These are phyloP conservation scores for Campaea margaritaria DNA, from an alignment of 2,888 invertebrate species.

Conservation along the genomic window DNA sequence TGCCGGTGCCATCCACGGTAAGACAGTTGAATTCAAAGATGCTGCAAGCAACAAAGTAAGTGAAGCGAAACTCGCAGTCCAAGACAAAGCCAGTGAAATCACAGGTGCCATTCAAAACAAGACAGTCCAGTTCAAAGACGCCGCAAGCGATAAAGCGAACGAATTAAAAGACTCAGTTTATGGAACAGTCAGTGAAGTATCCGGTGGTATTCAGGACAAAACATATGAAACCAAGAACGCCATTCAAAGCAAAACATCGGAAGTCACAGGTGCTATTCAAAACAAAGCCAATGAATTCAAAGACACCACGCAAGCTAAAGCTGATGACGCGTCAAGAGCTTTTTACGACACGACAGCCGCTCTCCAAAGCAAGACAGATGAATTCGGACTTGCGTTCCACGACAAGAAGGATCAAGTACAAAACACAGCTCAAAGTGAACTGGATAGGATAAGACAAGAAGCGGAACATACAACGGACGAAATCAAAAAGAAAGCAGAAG, in stretches of 20 bases:
- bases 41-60: constrained; percentile 38
- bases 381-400: constrained; percentile 53
- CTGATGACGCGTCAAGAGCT: constrained; percentile 47
- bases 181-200: constrained; percentile 42
- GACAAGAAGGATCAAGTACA: constrained; percentile 65
- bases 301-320: constrained; percentile 44
- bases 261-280: constrained; percentile 43
- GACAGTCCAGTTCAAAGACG: constrained; percentile 39
- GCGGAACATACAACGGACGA: constrained; percentile 77
- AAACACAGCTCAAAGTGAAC: constrained; percentile 61
- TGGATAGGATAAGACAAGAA: constrained; percentile 75
- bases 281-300: constrained; percentile 47
- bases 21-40: constrained; percentile 49
- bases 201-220: constrained; percentile 47
- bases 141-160: constrained; percentile 35
- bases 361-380: constrained; percentile 55
- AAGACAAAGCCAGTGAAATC: constrained; percentile 45
- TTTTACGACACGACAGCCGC: constrained; percentile 56
- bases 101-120: constrained; percentile 48
- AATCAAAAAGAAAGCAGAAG: constrained; percentile 74
- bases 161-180: constrained; percentile 38
- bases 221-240: constrained; percentile 42
- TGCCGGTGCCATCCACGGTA: constrained; percentile 48
- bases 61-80: constrained; percentile 43
- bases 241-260: constrained; percentile 41